A percentile compares a stretch with the other conserved stretches of the same genome.
These are phyloP conservation scores for Notocelia uddmanniana DNA, from an alignment of 2,888 invertebrate species.

Conservation along the genomic window DNA sequence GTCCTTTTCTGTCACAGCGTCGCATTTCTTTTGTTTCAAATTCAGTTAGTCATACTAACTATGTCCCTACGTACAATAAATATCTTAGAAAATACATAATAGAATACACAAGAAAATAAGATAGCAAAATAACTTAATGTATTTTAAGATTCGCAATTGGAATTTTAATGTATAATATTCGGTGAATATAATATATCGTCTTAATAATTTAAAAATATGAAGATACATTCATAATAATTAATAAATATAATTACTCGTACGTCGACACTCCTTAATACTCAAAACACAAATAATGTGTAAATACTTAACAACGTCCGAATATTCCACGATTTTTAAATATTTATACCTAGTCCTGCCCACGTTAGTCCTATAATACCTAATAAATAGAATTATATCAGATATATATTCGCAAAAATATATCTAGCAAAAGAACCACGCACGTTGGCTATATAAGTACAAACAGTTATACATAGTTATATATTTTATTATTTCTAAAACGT, in stretches of 20 bases:
- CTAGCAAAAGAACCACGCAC: conserved; percentile 67
- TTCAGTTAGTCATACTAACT: conserved; percentile 43
- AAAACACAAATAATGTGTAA: conserved; percentile 71
- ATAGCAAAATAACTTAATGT: conserved; percentile 19
- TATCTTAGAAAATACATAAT: conserved; percentile 32
- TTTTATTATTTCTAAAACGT: conserved; percentile 45
- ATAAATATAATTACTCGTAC: conserved; percentile 61
- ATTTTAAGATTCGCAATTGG: conserved; percentile 13
- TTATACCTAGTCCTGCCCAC: conserved; percentile 64
- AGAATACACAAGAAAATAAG: conserved; percentile 30
- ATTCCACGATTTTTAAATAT: conserved; percentile 61
- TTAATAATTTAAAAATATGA: conserved; percentile 59
- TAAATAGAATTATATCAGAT: conserved; percentile 60
- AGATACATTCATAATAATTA: conserved; percentile 61
- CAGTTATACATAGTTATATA: conserved; percentile 45
- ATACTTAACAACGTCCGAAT: conserved; percentile 78
- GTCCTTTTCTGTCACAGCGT: conserved; percentile 37
- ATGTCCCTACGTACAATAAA: conserved; percentile 26
- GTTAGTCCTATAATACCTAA: conserved; percentile 56
- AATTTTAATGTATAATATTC: conserved; percentile 10
- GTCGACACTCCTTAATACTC: conserved; percentile 61
- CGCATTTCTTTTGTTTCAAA: conserved; percentile 33
- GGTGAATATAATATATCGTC: conserved; percentile 39
- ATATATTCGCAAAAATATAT: conserved; percentile 70
- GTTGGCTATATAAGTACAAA: conserved; percentile 65